Conservation (phyloP, 2,888 invertebrate genomes). For the Cephus sareptanus region DNA sequence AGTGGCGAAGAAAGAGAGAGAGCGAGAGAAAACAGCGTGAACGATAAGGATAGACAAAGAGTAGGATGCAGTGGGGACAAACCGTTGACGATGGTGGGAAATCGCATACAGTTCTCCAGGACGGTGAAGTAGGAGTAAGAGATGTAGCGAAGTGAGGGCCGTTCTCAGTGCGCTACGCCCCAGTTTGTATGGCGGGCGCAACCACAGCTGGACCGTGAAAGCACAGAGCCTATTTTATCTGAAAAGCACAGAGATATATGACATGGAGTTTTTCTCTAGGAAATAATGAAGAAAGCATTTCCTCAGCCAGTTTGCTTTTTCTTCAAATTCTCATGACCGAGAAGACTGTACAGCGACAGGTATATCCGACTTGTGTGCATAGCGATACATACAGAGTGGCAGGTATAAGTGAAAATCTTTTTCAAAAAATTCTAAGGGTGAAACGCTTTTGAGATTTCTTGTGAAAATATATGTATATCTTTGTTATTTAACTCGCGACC, state of each 20-base stretch:
- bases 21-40: not conserved
- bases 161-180: constrained; percentile 34
- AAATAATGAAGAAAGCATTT: not conserved
- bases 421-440: not conserved
- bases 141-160: not conserved
- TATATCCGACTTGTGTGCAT: not conserved
- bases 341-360: not conserved
- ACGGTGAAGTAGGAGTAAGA: not conserved
- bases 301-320: not conserved
- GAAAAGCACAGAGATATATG: constrained; percentile 18
- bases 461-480: not conserved
- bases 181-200: constrained; percentile 37
- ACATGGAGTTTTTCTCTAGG: not conserved
- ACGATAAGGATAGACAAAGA: not conserved
- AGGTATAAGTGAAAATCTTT: not conserved
- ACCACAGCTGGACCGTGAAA: constrained; percentile 35
- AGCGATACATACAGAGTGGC: not conserved
- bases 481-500: not conserved
- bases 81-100: not conserved
- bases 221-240: constrained; percentile 30
- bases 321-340: not conserved
- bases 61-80: not conserved
- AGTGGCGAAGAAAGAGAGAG: not conserved
- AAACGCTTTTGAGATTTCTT: not conserved
- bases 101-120: not conserved